These are phyloP conservation scores for western clawed frog (Xenopus tropicalis) DNA, from an alignment of 2,113 vertebrate species.

Conservation along the genomic window DNA sequence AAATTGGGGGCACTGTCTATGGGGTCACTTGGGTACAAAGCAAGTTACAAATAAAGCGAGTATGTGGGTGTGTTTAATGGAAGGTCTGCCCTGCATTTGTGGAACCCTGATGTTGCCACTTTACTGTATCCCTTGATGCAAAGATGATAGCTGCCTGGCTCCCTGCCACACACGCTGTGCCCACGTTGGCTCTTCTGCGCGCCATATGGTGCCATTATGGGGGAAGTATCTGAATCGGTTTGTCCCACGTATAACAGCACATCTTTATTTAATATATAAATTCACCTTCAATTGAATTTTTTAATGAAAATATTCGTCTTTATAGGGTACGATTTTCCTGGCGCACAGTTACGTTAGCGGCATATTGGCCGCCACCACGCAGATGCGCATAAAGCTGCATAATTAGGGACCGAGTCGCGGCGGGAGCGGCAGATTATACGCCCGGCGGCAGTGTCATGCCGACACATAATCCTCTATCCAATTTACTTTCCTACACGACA, in stretches of 20 bases:
- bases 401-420: constrained; percentile 5
- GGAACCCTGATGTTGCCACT: neutral
- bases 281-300: no score
- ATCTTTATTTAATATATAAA: no score
- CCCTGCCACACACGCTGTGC: neutral
- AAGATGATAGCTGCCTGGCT: neutral
- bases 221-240: neutral
- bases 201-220: neutral
- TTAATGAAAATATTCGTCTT: no score
- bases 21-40: no score
- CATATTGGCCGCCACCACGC: neutral
- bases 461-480: constrained; percentile 1
- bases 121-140: neutral
- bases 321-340: no score
- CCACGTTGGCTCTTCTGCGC: neutral
- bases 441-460: neutral
- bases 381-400: constrained; percentile 19
- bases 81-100: neutral
- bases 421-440: neutral
- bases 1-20: no score
- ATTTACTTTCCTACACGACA: neutral
- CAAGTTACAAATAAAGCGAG: no score
- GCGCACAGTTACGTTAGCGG: no score
- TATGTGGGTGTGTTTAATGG: no score
- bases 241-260: no score